phyloP scores from a whole-genome alignment of 1,140 invertebrate genomes.

The Formica selysi region DNA sequence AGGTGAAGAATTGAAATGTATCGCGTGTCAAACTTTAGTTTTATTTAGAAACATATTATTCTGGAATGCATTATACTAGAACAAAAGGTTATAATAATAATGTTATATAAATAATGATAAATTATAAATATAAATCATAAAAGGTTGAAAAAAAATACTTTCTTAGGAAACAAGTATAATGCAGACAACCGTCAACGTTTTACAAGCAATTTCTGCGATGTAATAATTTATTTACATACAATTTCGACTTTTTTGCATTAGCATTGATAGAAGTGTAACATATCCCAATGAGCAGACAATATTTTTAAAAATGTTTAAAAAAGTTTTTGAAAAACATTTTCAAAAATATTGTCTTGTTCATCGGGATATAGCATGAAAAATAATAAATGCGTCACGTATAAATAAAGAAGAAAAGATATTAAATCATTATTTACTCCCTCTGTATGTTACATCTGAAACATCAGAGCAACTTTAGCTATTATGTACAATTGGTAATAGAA shows the following conservation, averaged over 20 bases:
- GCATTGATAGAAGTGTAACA: neutral
- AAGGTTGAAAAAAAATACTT: neutral
- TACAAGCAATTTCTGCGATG: neutral
- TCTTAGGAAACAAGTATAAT: neutral
- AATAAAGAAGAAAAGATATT: too few species aligned
- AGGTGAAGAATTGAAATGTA: neutral
- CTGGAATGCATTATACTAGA: too few species aligned
- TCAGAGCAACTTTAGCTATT: too few species aligned
- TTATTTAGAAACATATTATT: neutral
- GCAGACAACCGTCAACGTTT: too few species aligned
- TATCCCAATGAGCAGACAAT: too few species aligned
- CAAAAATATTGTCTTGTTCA: too few species aligned
- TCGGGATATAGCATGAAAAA: too few species aligned
- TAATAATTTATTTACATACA: neutral
- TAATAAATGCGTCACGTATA: too few species aligned
- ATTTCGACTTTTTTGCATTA: neutral
- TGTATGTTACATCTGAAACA: neutral
- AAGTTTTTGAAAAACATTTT: too few species aligned
- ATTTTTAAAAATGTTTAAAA: too few species aligned
- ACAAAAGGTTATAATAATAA: neutral
- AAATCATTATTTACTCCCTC: too few species aligned
- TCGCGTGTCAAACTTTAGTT: neutral
- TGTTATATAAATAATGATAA: neutral
- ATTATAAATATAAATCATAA: neutral
- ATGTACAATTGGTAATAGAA: neutral